Percentiles rank a stretch among this genome's conserved stretches.
Evolutionary conservation across 1,140 invertebrate genomes (phyloP).

Genomic region (Drosophila neocordata): DNA sequence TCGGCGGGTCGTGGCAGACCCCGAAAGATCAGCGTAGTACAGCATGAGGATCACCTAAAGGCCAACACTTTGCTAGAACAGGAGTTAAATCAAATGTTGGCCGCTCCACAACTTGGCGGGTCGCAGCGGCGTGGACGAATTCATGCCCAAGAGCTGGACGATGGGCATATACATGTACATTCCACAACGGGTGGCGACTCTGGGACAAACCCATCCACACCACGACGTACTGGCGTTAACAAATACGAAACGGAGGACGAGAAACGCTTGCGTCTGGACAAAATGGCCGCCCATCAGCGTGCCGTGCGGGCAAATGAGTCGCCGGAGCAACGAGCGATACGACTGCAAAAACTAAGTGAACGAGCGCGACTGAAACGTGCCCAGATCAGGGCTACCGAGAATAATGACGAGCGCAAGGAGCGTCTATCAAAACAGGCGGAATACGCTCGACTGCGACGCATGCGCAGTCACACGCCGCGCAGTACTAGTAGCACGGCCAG

Average conservation of each 20-base stretch:
- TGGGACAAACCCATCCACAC: slow-evolving; percentile 30
- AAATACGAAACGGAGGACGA: slow-evolving; percentile 81
- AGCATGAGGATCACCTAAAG: slow-evolving; percentile 63
- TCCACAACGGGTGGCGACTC: slow-evolving; percentile 67
- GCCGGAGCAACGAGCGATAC: slow-evolving; percentile 83
- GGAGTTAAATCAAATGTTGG: slow-evolving; percentile 78
- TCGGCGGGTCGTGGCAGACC: slow-evolving; percentile 74
- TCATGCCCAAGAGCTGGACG: slow-evolving; percentile 48
- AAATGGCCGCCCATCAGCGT: slow-evolving; percentile 82
- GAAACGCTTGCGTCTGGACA: slow-evolving; percentile 74
- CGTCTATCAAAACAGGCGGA: slow-evolving; percentile 79
- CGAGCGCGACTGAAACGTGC: slow-evolving; percentile 78
- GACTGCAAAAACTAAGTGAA: slow-evolving; percentile 81
- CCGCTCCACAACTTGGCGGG: slow-evolving; percentile 52
- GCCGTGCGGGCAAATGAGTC: slow-evolving; percentile 84
- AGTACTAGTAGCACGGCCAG: slow-evolving; percentile 63
- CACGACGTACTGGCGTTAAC: slow-evolving; percentile 59
- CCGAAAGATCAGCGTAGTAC: slow-evolving; percentile 55
- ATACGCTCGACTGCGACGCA: slow-evolving; percentile 74
- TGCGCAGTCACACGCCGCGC: slow-evolving; percentile 73
- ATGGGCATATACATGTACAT: slow-evolving; percentile 65
- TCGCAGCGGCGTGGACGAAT: slow-evolving; percentile 44
- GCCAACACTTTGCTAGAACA: slow-evolving; percentile 73
- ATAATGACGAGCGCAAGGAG: slow-evolving; percentile 72
- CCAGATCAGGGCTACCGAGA: slow-evolving; percentile 74